A percentile compares a stretch with the other conserved stretches of the same genome.
These are phyloP conservation scores for Trisateles emortualis DNA, from an alignment of 2,888 invertebrate species.

Conservation along the genomic window DNA sequence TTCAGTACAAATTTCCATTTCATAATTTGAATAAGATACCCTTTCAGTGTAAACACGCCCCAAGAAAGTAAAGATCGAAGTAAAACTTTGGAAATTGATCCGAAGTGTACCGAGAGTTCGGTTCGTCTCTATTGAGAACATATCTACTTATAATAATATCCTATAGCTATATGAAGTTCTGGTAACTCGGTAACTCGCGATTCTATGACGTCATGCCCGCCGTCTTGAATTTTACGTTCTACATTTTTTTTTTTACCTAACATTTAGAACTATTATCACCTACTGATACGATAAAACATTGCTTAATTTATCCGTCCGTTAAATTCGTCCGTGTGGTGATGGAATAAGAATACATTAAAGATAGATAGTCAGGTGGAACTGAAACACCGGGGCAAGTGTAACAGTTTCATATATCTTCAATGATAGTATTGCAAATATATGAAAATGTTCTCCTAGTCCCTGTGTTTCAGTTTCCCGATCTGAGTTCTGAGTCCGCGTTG, in stretches of 20 bases:
- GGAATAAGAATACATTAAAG: too few relatives aligned
- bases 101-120: conserved; percentile 64
- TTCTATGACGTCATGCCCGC: conserved; percentile 12
- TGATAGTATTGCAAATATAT: too few relatives aligned
- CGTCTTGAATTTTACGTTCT: not conserved
- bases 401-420: too few relatives aligned
- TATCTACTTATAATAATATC: conserved; percentile 48
- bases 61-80: conserved; percentile 66
- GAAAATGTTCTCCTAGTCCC: too few relatives aligned
- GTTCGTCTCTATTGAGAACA: conserved; percentile 53
- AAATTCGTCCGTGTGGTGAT: too few relatives aligned
- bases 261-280: not conserved
- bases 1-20: conserved; percentile 5
- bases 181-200: conserved; percentile 18
- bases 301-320: too few relatives aligned
- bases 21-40: conserved; percentile 32
- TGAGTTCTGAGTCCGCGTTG: too few relatives aligned
- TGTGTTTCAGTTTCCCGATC: too few relatives aligned
- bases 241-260: not conserved
- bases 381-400: too few relatives aligned
- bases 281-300: too few relatives aligned
- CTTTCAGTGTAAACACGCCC: conserved; percentile 50
- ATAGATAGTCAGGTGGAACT: too few relatives aligned
- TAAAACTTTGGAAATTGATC: conserved; percentile 78
- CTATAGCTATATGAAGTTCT: conserved; percentile 29